Evolutionary conservation across 23 tunicate genomes (phyloP), one percentile per base, ranked within the genome.

Genomic region (Ciona savignyi): DNA sequence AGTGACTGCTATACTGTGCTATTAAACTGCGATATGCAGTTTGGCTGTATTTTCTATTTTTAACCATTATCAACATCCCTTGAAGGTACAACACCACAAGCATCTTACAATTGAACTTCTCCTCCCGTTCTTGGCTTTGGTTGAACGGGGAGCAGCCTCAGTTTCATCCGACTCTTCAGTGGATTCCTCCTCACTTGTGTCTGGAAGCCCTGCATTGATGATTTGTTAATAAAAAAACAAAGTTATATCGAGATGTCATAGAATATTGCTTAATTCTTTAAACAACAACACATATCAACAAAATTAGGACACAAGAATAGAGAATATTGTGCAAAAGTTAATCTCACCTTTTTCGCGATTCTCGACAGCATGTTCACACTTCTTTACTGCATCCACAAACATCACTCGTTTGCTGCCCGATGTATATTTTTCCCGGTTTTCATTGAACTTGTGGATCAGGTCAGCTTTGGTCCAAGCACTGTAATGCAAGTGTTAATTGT

Each of bases 401-500:
- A 42, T 66, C 32, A 80, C 33, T 69, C 70, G 75, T 72, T 70
- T 74, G n/a, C n/a, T n/a, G 29, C 77, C 85, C 30, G 32, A 29
- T 22, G 81, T 29, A 35, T 81, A 75, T 21, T 78, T 70, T 4
- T 86, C 79, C 29, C 74, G 80, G 32, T 80, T 62, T 75, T 86
- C 93, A 63, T 68, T 81, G 48, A 73, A 86, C 60, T 51, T 27
- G 25, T 86, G 84, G 4, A 86, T 80, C n/a, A 86, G 67, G 23
- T 86, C 93, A 1, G 83, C 93, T 69, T 86, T 86, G 66, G 93
- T 86, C 93, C 93, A 86, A 63, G 93, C 93, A 80, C 93, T 86
- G 33, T 25, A 78, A 30, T 3, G 2, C 1, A 11, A n/a, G n/a
- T n/a, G n/a, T n/a, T n/a, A n/a, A n/a, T n/a, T n/a, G n/a, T n/a